Evolutionary conservation across 2,113 vertebrate genomes (phyloP).

Genomic region (Chionodraco myersi): DNA sequence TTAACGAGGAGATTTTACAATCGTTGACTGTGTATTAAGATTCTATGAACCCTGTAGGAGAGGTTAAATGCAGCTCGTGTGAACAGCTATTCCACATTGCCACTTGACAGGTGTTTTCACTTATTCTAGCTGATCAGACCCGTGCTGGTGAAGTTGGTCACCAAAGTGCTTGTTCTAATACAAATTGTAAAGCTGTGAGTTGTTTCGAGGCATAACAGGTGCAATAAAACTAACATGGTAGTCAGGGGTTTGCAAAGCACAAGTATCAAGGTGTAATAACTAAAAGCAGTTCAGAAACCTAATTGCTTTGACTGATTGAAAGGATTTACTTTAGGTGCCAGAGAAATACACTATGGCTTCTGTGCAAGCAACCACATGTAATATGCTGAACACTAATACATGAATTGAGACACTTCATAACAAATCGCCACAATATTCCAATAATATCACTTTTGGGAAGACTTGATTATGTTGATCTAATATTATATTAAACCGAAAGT

Average conservation of each 20-base stretch:
- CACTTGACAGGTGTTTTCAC: conserved; percentile 4
- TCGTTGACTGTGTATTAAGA: too few relatives aligned
- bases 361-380: neutral
- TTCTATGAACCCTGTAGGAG: too few relatives aligned
- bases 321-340: neutral
- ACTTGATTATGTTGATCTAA: conserved; percentile 5
- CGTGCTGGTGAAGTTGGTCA: neutral
- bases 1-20: too few relatives aligned
- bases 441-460: neutral
- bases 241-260: neutral
- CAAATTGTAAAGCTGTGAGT: neutral
- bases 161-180: neutral
- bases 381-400: neutral
- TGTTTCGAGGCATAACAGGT: neutral
- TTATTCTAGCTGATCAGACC: conserved; percentile 11
- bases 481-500: neutral
- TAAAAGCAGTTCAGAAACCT: neutral
- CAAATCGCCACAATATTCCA: conserved; percentile 23
- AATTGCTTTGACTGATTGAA: neutral
- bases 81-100: too few relatives aligned
- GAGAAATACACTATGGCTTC: neutral
- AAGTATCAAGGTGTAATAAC: neutral
- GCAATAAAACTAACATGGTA: neutral
- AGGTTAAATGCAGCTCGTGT: too few relatives aligned
- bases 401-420: conserved; percentile 4